Evolutionary conservation across 1,140 invertebrate genomes (phyloP).

Genomic region (Gonatopus flavifemur): DNA sequence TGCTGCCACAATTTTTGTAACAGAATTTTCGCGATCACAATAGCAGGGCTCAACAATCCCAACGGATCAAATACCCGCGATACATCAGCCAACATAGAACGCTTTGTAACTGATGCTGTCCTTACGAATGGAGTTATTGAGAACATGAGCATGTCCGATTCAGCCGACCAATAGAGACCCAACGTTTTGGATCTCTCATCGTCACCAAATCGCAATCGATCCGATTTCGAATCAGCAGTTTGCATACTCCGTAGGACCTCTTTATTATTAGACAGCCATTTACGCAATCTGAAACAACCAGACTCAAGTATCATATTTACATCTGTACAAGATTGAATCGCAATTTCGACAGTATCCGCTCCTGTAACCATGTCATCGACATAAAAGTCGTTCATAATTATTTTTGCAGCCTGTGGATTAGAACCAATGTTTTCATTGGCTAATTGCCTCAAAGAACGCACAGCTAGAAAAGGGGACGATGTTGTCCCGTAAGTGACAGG

Average conservation of each 20-base stretch:
- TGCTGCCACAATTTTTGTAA: background rate
- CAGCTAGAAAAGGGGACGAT: background rate
- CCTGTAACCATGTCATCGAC: background rate
- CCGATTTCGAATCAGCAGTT: no score
- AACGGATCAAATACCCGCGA: no score
- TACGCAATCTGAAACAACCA: background rate
- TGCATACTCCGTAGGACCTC: background rate
- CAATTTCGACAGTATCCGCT: background rate
- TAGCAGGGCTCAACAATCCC: no score
- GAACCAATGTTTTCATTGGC: background rate
- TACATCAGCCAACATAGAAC: background rate
- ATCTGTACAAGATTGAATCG: background rate
- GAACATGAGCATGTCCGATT: background rate
- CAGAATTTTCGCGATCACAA: background rate
- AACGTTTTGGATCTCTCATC: background rate
- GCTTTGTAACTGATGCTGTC: background rate
- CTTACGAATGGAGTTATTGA: background rate
- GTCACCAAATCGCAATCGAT: no score
- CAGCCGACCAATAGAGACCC: background rate
- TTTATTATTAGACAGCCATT: background rate
- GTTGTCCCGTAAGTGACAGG: background rate
- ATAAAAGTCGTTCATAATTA: background rate
- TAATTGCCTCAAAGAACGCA: background rate
- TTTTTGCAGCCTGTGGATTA: background rate
- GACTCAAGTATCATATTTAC: background rate